A percentile compares a stretch with the other conserved stretches of the same genome.
Conservation (phyloP, 2,888 invertebrate genomes). For the Ennomos fuscantarius region DNA sequence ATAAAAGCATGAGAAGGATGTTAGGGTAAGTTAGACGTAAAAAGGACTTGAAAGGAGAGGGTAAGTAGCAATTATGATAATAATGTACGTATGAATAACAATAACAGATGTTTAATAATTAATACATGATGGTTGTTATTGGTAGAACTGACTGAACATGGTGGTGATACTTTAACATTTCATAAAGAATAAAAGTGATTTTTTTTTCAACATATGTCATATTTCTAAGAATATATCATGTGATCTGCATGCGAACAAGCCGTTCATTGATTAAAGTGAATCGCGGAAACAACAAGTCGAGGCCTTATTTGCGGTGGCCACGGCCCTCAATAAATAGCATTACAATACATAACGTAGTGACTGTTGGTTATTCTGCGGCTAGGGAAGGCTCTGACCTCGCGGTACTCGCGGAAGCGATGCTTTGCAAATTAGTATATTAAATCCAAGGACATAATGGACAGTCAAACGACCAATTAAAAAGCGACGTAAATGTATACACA, state of each 20-base stretch:
- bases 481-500: constrained; percentile 34
- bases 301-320: constrained; percentile 29
- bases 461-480: constrained; percentile 47
- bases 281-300: constrained; percentile 55
- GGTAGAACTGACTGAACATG: no score
- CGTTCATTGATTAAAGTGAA: constrained; percentile 31
- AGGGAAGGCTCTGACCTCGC: constrained; percentile 51
- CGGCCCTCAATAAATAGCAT: constrained; percentile 51
- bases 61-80: no score
- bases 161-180: no score
- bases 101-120: no score
- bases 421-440: constrained; percentile 76
- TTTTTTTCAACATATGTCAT: no score
- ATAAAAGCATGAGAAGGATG: no score
- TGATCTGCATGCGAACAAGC: constrained; percentile 6
- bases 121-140: no score
- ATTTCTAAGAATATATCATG: background rate
- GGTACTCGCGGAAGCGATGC: constrained; percentile 73
- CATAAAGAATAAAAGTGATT: no score
- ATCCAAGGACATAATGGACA: constrained; percentile 59
- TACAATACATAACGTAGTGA: constrained; percentile 42
- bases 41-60: no score
- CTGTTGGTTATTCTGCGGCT: constrained; percentile 29
- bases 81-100: no score
- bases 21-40: no score